phyloP scores from a whole-genome alignment of 2,888 invertebrate genomes.

The Drosophila vallismaia region DNA sequence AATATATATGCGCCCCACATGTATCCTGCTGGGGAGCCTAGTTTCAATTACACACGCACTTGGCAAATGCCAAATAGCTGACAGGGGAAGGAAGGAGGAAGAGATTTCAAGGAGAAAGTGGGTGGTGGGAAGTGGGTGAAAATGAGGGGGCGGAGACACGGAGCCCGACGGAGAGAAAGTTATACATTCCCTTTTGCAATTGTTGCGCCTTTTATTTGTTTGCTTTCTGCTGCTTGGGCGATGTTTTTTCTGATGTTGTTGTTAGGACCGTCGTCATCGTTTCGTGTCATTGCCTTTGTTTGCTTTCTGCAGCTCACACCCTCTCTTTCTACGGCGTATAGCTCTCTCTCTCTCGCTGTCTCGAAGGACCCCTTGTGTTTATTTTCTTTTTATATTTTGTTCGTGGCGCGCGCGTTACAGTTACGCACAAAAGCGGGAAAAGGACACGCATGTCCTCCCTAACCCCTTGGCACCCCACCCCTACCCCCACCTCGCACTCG shows the following conservation, averaged over 20 bases:
- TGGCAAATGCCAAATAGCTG: conserved; percentile 49
- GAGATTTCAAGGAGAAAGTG: too few relatives aligned
- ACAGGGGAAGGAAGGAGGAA: neutral
- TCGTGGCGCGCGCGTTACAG: conserved; percentile 64
- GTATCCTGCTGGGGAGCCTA: conserved; percentile 48
- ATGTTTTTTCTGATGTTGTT: conserved; percentile 41
- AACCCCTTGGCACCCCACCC: conserved; percentile 8
- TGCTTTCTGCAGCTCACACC: conserved; percentile 57
- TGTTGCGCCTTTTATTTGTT: conserved; percentile 80
- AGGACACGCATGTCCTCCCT: conserved; percentile 56
- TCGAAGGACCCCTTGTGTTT: conserved; percentile 59
- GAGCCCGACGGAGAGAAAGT: conserved; percentile 21
- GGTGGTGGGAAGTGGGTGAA: conserved; percentile 1
- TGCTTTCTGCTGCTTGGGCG: conserved; percentile 55
- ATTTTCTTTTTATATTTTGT: conserved; percentile 69
- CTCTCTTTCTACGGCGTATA: conserved; percentile 13
- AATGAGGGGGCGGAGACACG: neutral
- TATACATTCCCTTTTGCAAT: conserved; percentile 55
- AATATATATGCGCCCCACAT: conserved; percentile 23
- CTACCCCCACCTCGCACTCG: conserved; percentile 48
- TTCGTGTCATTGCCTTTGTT: conserved; percentile 80
- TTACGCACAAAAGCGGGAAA: conserved; percentile 61
- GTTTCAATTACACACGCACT: conserved; percentile 78
- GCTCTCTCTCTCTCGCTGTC: neutral
- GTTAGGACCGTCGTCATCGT: conserved; percentile 56